A percentile compares a stretch with the other conserved stretches of the same genome.
Conservation (phyloP, 1,140 invertebrate genomes). For the Drosophila hydei region DNA sequence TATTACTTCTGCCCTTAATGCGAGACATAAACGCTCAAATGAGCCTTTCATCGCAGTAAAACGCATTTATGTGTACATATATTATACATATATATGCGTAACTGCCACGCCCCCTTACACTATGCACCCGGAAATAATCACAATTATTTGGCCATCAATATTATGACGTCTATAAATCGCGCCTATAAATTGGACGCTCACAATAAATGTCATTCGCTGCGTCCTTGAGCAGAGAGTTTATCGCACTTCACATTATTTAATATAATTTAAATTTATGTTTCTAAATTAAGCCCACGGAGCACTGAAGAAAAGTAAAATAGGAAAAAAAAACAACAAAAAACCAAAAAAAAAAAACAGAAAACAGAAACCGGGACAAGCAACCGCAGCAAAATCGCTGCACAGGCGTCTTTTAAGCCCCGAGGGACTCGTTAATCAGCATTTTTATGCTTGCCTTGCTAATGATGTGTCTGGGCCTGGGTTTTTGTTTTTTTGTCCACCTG, state of each 20-base stretch:
- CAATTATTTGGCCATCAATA: slow-evolving; percentile 81
- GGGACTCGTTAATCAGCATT: slow-evolving; percentile 81
- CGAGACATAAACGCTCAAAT: slow-evolving; percentile 66
- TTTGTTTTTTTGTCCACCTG: slow-evolving; percentile 4
- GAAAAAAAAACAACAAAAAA: background rate
- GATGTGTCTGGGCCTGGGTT: slow-evolving; percentile 67
- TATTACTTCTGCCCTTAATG: slow-evolving; percentile 74
- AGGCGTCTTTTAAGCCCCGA: slow-evolving; percentile 44
- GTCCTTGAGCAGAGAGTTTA: slow-evolving; percentile 56
- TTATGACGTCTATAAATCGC: slow-evolving; percentile 69
- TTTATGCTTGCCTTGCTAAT: slow-evolving; percentile 79
- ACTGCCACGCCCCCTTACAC: background rate
- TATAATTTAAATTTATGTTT: slow-evolving; percentile 81
- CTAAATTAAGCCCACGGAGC: slow-evolving; percentile 48
- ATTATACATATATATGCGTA: slow-evolving; percentile 7
- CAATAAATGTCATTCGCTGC: slow-evolving; percentile 68
- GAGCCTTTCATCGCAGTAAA: slow-evolving; percentile 62
- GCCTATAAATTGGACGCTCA: slow-evolving; percentile 63
- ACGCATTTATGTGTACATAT: slow-evolving; percentile 33
- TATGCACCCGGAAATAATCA: slow-evolving; percentile 55
- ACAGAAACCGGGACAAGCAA: slow-evolving; percentile 8
- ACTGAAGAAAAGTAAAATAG: background rate
- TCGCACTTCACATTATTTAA: slow-evolving; percentile 56
- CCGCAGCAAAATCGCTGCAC: slow-evolving; percentile 19
- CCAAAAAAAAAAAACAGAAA: slow-evolving; percentile 8